A percentile compares a stretch with the other conserved stretches of the same genome.
phyloP scores from a whole-genome alignment of 1,140 invertebrate species.

The Cydia strobilella region DNA sequence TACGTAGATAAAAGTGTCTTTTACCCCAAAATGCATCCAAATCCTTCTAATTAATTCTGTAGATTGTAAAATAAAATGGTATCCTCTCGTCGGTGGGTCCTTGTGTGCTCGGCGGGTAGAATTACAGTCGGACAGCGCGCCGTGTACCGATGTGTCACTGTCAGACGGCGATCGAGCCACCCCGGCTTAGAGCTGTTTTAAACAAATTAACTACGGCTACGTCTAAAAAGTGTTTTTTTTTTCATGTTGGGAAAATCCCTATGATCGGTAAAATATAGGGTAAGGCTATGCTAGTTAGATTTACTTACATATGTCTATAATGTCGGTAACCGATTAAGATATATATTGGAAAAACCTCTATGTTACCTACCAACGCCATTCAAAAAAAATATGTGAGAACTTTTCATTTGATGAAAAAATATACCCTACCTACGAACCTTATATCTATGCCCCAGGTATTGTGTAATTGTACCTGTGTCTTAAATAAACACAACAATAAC shows the following conservation, averaged over 20 bases:
- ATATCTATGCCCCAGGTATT: no score
- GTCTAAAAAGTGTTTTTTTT: constrained; percentile 44
- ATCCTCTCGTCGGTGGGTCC: constrained; percentile 41
- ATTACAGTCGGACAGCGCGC: constrained; percentile 76
- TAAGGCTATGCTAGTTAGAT: background rate
- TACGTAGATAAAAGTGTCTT: background rate
- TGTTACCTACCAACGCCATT: no score
- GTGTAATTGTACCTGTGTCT: no score
- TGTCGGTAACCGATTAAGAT: no score
- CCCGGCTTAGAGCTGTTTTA: constrained; percentile 72
- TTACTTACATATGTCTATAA: background rate
- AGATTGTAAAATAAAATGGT: constrained; percentile 60
- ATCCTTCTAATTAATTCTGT: constrained; percentile 53
- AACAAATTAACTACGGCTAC: constrained; percentile 67
- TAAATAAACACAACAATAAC: background rate
- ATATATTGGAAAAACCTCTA: no score
- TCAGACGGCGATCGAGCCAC: constrained; percentile 64
- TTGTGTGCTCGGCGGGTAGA: constrained; percentile 62
- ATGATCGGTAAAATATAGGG: constrained; percentile 3
- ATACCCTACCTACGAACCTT: no score
- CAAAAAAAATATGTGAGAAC: no score
- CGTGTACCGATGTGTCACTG: constrained; percentile 80
- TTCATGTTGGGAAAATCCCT: constrained; percentile 33
- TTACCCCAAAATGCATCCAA: constrained; percentile 5
- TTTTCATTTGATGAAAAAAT: no score